These are phyloP conservation scores for Rhea americana DNA, from an alignment of 2,113 vertebrate species.

Conservation along the genomic window DNA sequence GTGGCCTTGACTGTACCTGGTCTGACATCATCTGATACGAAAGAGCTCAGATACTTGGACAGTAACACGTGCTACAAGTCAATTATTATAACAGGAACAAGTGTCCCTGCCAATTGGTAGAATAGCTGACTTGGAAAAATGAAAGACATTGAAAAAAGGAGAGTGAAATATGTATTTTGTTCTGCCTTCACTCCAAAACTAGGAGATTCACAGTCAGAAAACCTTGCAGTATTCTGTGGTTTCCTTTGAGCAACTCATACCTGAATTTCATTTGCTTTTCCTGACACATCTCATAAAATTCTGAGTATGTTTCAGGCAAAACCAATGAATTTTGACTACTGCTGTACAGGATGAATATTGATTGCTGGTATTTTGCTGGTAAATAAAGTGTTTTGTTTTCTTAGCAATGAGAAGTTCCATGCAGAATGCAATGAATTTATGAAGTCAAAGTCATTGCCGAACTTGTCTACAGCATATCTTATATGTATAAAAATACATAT, in stretches of 20 bases:
- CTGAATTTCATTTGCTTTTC: not conserved
- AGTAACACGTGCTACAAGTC: not conserved
- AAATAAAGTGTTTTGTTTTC: not conserved
- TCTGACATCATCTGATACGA: rapidly evolving
- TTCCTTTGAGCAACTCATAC: not conserved
- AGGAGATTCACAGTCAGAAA: not conserved
- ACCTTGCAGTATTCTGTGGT: not conserved
- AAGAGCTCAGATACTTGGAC: not conserved
- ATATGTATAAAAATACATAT: not conserved
- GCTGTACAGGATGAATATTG: not conserved
- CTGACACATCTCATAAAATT: not conserved
- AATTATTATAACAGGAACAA: rapidly evolving
- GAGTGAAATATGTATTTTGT: not conserved
- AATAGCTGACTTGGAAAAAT: not conserved
- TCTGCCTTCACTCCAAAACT: not conserved
- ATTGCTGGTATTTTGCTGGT: not conserved
- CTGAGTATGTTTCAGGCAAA: not conserved
- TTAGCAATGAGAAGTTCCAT: not conserved
- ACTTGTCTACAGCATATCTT: not conserved
- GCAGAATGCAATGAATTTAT: not conserved
- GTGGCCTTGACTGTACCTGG: not conserved
- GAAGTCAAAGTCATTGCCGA: not conserved
- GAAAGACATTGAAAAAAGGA: not conserved
- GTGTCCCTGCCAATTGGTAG: not conserved
- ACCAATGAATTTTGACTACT: slow-evolving; percentile 1